phyloP scores from a whole-genome alignment of 1,140 invertebrate genomes.

The Eubasilissa regina region DNA sequence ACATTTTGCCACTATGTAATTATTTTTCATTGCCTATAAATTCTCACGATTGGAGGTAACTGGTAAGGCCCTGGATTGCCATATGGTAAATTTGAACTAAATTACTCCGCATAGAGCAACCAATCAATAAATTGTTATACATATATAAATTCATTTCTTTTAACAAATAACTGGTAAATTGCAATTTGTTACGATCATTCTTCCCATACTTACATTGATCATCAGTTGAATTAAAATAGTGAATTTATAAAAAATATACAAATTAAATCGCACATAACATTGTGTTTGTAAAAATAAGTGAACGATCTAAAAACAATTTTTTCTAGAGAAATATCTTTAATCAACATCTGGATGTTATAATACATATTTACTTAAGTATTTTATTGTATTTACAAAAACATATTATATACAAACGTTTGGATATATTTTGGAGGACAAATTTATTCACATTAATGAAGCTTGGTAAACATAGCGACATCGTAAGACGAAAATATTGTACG shows the following conservation, averaged over 20 bases:
- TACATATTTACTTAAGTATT: neutral
- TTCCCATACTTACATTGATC: conserved; percentile 1
- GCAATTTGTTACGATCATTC: conserved; percentile 1
- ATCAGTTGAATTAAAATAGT: neutral
- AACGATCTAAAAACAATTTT: conserved; percentile 13
- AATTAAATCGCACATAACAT: conserved; percentile 20
- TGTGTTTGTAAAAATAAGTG: conserved; percentile 28
- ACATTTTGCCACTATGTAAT: conserved; percentile 11
- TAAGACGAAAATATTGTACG: neutral
- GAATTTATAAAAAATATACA: conserved; percentile 38
- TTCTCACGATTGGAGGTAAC: conserved; percentile 31
- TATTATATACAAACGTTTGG: conserved; percentile 17
- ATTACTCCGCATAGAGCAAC: neutral
- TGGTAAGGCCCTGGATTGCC: conserved; percentile 45
- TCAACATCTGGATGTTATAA: conserved; percentile 12
- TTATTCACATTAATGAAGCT: conserved; percentile 1
- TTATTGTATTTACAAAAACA: conserved; percentile 30
- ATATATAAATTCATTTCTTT: too few species aligned
- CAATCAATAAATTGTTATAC: neutral
- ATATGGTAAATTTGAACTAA: conserved; percentile 46
- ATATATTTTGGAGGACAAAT: conserved; percentile 18
- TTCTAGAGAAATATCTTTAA: conserved; percentile 9
- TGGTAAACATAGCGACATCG: neutral
- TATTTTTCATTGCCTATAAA: neutral
- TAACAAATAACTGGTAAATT: conserved; percentile 17